Percentiles rank a stretch among this genome's conserved stretches.
These are phyloP conservation scores for Palythoa grandiflora DNA, from an alignment of 92 coral and sea anemone species.

Conservation along the genomic window DNA sequence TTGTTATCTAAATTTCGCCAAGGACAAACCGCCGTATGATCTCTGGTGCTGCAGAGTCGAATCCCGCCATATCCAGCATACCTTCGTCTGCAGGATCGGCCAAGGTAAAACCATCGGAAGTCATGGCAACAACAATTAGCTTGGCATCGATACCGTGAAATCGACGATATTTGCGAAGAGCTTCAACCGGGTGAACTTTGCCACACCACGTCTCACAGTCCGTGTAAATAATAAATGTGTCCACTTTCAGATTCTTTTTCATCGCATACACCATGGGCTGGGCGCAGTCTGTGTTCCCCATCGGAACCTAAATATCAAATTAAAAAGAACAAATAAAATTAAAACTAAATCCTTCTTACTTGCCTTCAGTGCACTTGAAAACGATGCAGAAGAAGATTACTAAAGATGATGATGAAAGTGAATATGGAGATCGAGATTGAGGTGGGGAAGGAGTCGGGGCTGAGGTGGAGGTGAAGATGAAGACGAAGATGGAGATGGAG, in stretches of 20 bases:
- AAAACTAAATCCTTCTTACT: not conserved
- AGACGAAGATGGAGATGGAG: no score
- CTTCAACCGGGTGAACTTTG: slow-evolving; percentile 75
- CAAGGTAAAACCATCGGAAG: slow-evolving; percentile 95
- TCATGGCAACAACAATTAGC: slow-evolving; percentile 98
- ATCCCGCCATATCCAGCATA: slow-evolving; percentile 98
- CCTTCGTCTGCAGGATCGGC: slow-evolving; percentile 98
- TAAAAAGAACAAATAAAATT: not conserved
- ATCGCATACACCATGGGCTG: slow-evolving; percentile 91
- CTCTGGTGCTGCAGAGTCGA: slow-evolving; percentile 91
- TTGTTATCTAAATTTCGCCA: slow-evolving; percentile 63
- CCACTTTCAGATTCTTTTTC: slow-evolving; percentile 78
- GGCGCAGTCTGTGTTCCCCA: slow-evolving; percentile 99
- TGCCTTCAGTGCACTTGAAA: not conserved
- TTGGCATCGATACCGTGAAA: slow-evolving; percentile 87
- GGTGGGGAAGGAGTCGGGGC: no score
- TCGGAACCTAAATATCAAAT: slow-evolving; percentile 62
- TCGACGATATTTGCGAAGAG: slow-evolving; percentile 80
- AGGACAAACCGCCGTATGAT: slow-evolving; percentile 87
- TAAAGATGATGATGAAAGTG: no score
- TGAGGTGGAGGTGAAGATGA: no score
- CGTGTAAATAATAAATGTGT: slow-evolving; percentile 73
- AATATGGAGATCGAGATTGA: no score
- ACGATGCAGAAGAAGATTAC: not conserved
- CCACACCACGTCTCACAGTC: slow-evolving; percentile 89